Base-by-base conservation (phyloP, 2,797 vertebrate species). In the Sebastes itinus region DNA sequence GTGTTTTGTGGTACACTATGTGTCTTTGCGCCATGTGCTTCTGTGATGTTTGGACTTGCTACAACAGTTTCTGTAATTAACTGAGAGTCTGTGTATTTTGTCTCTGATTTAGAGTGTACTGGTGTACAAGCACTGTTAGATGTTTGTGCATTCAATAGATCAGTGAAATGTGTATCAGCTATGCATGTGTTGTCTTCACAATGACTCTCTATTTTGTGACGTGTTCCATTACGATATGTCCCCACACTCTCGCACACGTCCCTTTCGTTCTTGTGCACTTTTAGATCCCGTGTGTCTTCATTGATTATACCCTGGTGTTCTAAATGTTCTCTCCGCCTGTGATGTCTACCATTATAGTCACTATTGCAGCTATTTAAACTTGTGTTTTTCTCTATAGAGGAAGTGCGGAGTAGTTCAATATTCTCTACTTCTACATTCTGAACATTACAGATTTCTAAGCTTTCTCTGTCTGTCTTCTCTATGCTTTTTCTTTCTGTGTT, bases 1-100 rank as follows among this genome's bases (percentile, higher is more conserved):
- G 30, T 28, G 42, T 46, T 23, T 8, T 72, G 63, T 27, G 68
- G 72, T 23, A 23, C 22, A 7, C 10, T 22, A 25, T 58, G 27
- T 65, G 72, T 27, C 16, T 79, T 73, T 64, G 58, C 72, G 46
- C n/a, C 20, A n/a, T 55, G 35, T 73, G 59, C 35, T 54, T 79
- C 79, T 42, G 67, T 62, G 62, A 64, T 65, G 49, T 72, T 52
- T 78, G 70, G 49, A 71, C 54, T 30, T 79, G 13, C 27, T 28
- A 30, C 38, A 77, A 61, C 16, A 27, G 2, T n/a, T 42, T 73
- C 72, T 74, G 62, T 35, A 23, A 33, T 18, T 30, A 75, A 25
- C 49, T 75, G 66, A 27, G 54, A 18, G 30, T 76, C 33, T 77
- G 33, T 75, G 60, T 13, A 14, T 58, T 72, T 35, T 62, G 42